phyloP scores from a whole-genome alignment of 1,140 invertebrate species.

The Scaptomyza pallida region DNA sequence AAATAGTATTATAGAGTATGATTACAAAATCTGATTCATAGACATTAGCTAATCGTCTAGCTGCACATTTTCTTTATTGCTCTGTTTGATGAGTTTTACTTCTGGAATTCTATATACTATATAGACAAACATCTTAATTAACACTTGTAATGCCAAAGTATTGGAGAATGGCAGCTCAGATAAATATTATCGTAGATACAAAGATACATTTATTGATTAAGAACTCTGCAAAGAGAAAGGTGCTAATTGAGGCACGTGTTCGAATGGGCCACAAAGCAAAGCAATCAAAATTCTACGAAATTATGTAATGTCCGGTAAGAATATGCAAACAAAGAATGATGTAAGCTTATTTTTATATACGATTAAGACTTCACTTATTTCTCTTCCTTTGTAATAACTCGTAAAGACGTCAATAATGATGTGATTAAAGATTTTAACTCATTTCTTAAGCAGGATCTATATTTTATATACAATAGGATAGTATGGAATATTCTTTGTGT shows the following conservation, averaged over 20 bases:
- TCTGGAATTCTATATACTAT: too few relatives aligned
- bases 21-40: conserved; percentile 71
- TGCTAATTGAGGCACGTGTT: conserved; percentile 35
- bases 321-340: conserved; percentile 1
- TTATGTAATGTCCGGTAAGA: conserved; percentile 31
- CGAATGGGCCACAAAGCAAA: too few relatives aligned
- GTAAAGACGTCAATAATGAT: too few relatives aligned
- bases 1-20: conserved; percentile 39
- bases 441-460: too few relatives aligned
- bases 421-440: too few relatives aligned
- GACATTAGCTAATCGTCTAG: conserved; percentile 28
- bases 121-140: conserved; percentile 28
- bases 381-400: too few relatives aligned
- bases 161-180: conserved; percentile 40
- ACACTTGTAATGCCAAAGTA: conserved; percentile 46
- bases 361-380: too few relatives aligned
- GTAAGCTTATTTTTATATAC: too few relatives aligned
- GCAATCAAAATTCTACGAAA: conserved; percentile 1
- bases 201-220: not conserved
- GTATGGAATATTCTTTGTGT: too few relatives aligned
- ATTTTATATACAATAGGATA: too few relatives aligned
- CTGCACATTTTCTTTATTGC: not conserved
- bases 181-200: not conserved
- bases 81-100: too few relatives aligned
- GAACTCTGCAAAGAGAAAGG: conserved; percentile 42